Conservation (phyloP, 2,888 invertebrate genomes). For the Seladonia tumulorum region DNA sequence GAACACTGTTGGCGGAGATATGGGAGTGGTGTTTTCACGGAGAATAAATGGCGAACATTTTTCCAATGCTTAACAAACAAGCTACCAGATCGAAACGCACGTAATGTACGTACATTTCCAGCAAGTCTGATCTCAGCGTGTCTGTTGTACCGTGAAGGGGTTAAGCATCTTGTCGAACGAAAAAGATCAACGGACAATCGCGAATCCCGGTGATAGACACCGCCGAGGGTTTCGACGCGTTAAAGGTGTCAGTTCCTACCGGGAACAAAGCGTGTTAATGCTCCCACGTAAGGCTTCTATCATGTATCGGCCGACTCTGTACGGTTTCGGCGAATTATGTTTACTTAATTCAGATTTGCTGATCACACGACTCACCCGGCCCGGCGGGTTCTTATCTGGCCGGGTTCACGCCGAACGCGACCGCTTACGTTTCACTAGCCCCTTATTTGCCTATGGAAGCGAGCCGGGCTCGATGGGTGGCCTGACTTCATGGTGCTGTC, state of each 20-base stretch:
- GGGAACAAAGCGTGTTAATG: constrained; percentile 67
- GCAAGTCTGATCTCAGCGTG: neutral
- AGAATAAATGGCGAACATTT: neutral
- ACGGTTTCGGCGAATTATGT: constrained; percentile 79
- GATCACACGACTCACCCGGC: constrained; percentile 33
- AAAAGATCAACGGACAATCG: constrained; percentile 15
- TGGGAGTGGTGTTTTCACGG: neutral
- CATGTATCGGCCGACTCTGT: constrained; percentile 76
- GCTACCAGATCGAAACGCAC: neutral
- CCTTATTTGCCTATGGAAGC: neutral
- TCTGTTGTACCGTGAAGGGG: neutral
- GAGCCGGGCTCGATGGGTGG: neutral
- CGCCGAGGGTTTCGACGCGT: constrained; percentile 8
- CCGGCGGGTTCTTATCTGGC: constrained; percentile 4
- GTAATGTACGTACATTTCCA: neutral
- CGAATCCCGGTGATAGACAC: constrained; percentile 13
- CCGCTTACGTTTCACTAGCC: constrained; percentile 24
- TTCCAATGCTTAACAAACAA: neutral
- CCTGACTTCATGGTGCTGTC: neutral
- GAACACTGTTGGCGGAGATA: too few species aligned
- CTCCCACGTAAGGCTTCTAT: constrained; percentile 76
- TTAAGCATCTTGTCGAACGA: constrained; percentile 7
- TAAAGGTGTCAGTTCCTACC: constrained; percentile 52
- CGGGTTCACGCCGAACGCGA: neutral
- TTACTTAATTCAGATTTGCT: constrained; percentile 74